Base-by-base conservation (phyloP, 2,113 vertebrate genomes). In the Oncorhynchus clarkii region DNA sequence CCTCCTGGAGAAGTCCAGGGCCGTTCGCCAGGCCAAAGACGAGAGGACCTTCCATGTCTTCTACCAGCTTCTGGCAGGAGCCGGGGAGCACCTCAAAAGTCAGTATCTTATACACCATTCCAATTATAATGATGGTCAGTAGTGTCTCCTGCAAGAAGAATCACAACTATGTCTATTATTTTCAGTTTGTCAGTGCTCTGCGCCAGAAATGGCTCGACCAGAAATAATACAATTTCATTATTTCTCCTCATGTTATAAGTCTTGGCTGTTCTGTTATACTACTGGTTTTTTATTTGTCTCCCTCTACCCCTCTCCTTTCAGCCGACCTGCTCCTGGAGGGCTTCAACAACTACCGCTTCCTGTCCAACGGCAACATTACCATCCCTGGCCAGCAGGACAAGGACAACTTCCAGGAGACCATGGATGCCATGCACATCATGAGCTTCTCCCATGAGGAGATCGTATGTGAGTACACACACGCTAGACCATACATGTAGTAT, bases 381-480 rank as follows among this genome's bases (percentile, higher is more conserved):
- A 99, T 99, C 83, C 98, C 98, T 24, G 98, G 98, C 5, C 98
- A 99, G 27, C 97, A 99, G 83, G 98, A 99, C 93, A 99, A 99
- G 82, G 98, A 99, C 62, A 99, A 99, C 86, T 99, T 99, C 70
- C 97, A 99, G 89, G 98, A 99, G 87, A 99, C 98, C 0, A 95
- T 99, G 96, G 98, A 99, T 76, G 97, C 98, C 31, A 99, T 99
- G 98, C 95, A 96, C 78, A 99, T 99, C 80, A 99, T 99, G 98
- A 97, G 97, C 72, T 99, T 99, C 90, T 93, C 94, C 3, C 97
- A 99, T 0, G 98, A 99, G 0, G 98, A 99, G 91, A 96, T 99
- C 67, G 79, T 98, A 82, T 95, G 98, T 99, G 90, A 91, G 96
- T 3, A 24, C 26, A 70, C 24, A 54, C 57, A 60, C 45, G 0